Conservation (phyloP, 53 echinoderm and acorn worm genomes). For the Crossaster papposus region DNA sequence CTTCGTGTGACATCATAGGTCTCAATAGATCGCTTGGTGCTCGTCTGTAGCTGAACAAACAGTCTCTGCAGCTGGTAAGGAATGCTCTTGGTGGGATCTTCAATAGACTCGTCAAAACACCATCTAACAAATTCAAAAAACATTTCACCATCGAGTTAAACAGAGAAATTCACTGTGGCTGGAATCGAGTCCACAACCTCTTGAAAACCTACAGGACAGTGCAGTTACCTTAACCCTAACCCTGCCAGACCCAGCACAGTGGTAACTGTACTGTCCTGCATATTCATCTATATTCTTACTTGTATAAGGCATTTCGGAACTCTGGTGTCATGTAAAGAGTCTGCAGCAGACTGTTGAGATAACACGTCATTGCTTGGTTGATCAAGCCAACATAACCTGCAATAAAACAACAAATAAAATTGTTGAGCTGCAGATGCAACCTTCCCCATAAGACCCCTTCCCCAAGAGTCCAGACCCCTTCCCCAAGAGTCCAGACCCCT, state of each 20-base stretch:
- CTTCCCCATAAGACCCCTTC: too few relatives aligned
- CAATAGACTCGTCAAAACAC: constrained; percentile 74
- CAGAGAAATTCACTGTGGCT: too few relatives aligned
- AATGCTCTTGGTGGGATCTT: constrained; percentile 75
- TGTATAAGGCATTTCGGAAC: constrained; percentile 95
- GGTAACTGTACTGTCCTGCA: too few relatives aligned
- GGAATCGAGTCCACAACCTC: too few relatives aligned
- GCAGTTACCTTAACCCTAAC: too few relatives aligned
- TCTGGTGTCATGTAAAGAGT: constrained; percentile 98
- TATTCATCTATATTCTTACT: constrained; percentile 58
- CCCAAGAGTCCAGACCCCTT: too few relatives aligned
- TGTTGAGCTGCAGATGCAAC: too few relatives aligned
- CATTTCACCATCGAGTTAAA: neutral
- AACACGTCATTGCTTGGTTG: constrained; percentile 99
- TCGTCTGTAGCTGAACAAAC: constrained; percentile 95
- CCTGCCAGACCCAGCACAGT: too few relatives aligned
- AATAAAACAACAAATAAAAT: neutral
- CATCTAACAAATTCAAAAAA: constrained; percentile 60
- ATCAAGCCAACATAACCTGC: constrained; percentile 95
- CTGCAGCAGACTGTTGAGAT: constrained; percentile 96
- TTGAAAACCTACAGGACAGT: too few relatives aligned
- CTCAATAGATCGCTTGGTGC: constrained; percentile 89
- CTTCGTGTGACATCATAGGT: constrained; percentile 92
- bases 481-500: too few relatives aligned
- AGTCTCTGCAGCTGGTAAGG: constrained; percentile 92